Evolutionary conservation across 2,113 vertebrate species (phyloP).

Genomic region (Heterotis niloticus): DNA sequence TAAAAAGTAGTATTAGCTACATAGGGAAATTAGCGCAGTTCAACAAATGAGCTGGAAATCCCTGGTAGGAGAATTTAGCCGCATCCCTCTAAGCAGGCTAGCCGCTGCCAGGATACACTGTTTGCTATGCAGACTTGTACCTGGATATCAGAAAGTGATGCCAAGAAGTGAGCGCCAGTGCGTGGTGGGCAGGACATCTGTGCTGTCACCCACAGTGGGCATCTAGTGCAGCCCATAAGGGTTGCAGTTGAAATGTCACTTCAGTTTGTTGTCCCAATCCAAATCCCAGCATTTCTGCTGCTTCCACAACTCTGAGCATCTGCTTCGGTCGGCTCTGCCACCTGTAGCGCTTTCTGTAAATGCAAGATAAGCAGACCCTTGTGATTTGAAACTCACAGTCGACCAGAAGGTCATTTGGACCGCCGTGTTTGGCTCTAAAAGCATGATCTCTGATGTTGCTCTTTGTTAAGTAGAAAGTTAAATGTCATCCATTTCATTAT

Average conservation of each 20-base stretch:
- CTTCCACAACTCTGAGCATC: too few relatives aligned
- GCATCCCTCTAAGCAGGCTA: too few relatives aligned
- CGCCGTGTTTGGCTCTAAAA: neutral
- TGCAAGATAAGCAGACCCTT: constrained; percentile 1
- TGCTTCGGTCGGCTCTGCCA: neutral
- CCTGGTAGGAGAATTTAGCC: neutral
- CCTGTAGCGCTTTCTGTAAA: neutral
- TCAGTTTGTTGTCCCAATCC: neutral
- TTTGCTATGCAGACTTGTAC: neutral
- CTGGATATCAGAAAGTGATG: neutral
- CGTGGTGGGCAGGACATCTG: too few relatives aligned
- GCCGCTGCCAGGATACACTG: neutral
- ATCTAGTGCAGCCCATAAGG: neutral
- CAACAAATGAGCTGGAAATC: neutral
- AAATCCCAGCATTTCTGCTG: neutral
- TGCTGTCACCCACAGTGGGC: neutral
- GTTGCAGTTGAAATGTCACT: neutral
- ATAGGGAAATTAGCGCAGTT: neutral
- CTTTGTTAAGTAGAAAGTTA: neutral
- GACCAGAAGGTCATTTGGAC: neutral
- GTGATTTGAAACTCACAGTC: neutral
- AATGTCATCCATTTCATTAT: constrained; percentile 19
- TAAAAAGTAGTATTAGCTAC: neutral
- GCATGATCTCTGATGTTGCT: neutral
- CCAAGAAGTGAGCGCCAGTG: neutral